Evolutionary conservation across 2,888 invertebrate species (phyloP), one percentile per base, ranked within the genome.

Genomic region (Pemphredon lugubris): DNA sequence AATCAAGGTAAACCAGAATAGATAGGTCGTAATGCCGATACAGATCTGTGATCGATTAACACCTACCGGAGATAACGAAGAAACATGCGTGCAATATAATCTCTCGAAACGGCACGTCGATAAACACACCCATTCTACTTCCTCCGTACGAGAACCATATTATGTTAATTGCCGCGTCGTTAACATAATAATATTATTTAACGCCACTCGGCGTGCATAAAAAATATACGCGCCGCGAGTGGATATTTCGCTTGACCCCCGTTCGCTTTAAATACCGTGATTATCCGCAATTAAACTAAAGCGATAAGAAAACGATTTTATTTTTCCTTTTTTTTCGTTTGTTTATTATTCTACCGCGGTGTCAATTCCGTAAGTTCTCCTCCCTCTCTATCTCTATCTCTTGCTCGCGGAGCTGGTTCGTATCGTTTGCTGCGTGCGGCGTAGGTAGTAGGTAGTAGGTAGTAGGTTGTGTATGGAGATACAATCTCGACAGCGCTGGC

Each of bases 1-100:
- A 45, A 63, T 67, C 37, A 20, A 13, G 20, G 9, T 37, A 21
- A 58, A 55, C 51, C 20, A 42, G 47, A 48, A 42, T 34, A 42
- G 55, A 64, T 42, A 20, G 44, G 26, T 18, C 47, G 39, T 39
- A 20, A n/a, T 9, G 26, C 18, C 20, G 84, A 84, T 86, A 84
- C 61, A 53, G 83, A 86, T 86, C 86, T 82, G 5, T 40, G 77
- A 77, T 79, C 79, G 82, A 79, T 80, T 75, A 77, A 79, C 83
- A 76, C 80, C 80, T 79, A 70, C 64, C 51, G 44, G 73, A 73
- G 83, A 82, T 83, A 83, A 79, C 72, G 65, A 70, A 61, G 74
- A 42, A 59, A 78, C 77, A 65, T 72, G 77, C 61, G 73, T 76
- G 75, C 73, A 76, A 80, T 82, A 83, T 81, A 79, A 83, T 83